Conservation (phyloP, 1,140 invertebrate species). For the Drosophila seguyi region DNA sequence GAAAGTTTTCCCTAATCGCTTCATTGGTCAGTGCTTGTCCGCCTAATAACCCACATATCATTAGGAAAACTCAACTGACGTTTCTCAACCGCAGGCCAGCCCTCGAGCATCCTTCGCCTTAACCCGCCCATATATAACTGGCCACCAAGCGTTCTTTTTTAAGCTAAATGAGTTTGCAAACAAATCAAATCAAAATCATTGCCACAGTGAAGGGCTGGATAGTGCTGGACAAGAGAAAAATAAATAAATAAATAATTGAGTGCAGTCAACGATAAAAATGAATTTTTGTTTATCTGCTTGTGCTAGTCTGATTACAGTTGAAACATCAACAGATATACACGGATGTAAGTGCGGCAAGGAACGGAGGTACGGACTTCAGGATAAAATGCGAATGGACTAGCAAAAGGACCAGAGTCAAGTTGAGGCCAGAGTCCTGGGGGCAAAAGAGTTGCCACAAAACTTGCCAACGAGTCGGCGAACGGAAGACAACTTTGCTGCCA, state of each 20-base stretch:
- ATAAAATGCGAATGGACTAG: slow-evolving; percentile 1
- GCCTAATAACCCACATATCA: slow-evolving; percentile 64
- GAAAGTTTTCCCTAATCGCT: slow-evolving; percentile 64
- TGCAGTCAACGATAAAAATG: slow-evolving; percentile 81
- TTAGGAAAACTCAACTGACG: slow-evolving; percentile 41
- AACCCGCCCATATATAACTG: slow-evolving; percentile 37
- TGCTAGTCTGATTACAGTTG: slow-evolving; percentile 53
- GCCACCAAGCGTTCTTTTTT: slow-evolving; percentile 15
- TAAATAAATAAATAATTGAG: slow-evolving; percentile 78
- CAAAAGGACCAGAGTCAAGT: slow-evolving; percentile 1
- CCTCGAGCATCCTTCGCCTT: not conserved
- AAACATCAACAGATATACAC: slow-evolving; percentile 50
- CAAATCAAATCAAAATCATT: slow-evolving; percentile 56
- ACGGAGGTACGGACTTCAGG: not conserved
- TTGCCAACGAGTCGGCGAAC: slow-evolving; percentile 26
- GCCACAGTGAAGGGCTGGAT: slow-evolving; percentile 26
- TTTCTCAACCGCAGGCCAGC: slow-evolving; percentile 15
- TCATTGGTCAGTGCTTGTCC: slow-evolving; percentile 40
- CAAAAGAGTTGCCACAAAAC: slow-evolving; percentile 54
- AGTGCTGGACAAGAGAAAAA: slow-evolving; percentile 31
- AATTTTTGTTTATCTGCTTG: slow-evolving; percentile 49
- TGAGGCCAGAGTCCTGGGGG: slow-evolving; percentile 31
- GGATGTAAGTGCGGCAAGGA: slow-evolving; percentile 20
- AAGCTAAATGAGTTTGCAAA: slow-evolving; percentile 61
- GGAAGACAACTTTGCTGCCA: slow-evolving; percentile 49